Evolutionary conservation across 1,140 invertebrate genomes (phyloP).

Genomic region (Stegodyphus dumicola): DNA sequence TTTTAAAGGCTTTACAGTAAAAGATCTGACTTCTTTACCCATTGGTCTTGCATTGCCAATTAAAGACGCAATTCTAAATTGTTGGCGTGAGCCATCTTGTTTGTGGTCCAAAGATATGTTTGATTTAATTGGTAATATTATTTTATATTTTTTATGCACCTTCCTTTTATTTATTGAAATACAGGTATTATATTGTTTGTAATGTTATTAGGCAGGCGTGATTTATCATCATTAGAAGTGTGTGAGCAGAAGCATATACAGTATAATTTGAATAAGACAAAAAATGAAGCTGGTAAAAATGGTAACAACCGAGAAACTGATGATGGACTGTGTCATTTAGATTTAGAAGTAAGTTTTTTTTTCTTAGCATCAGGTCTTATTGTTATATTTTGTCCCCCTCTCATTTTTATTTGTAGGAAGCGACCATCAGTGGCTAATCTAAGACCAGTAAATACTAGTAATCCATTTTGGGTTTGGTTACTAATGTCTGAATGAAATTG

Average conservation of each 20-base stretch:
- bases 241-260: not conserved
- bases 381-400: too few species aligned
- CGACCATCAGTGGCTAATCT: too few species aligned
- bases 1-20: conserved; percentile 73
- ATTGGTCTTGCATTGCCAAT: conserved; percentile 80
- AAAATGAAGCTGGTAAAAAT: conserved; percentile 9
- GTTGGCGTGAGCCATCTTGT: conserved; percentile 79
- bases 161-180: not conserved
- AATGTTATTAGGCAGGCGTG: conserved; percentile 66
- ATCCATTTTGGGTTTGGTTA: not conserved
- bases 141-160: not conserved
- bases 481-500: conserved; percentile 28
- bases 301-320: conserved; percentile 69
- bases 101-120: conserved; percentile 83
- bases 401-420: too few species aligned
- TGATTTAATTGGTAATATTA: conserved; percentile 76
- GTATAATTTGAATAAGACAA: not conserved
- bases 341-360: conserved; percentile 70
- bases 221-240: conserved; percentile 65
- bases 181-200: not conserved
- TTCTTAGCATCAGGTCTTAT: not conserved
- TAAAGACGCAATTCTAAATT: conserved; percentile 80
- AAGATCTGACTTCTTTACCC: conserved; percentile 81
- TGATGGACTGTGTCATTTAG: conserved; percentile 77
- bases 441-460: too few species aligned